These are phyloP conservation scores for Melitaea cinxia DNA, from an alignment of 1,140 invertebrate genomes.

Conservation along the genomic window DNA sequence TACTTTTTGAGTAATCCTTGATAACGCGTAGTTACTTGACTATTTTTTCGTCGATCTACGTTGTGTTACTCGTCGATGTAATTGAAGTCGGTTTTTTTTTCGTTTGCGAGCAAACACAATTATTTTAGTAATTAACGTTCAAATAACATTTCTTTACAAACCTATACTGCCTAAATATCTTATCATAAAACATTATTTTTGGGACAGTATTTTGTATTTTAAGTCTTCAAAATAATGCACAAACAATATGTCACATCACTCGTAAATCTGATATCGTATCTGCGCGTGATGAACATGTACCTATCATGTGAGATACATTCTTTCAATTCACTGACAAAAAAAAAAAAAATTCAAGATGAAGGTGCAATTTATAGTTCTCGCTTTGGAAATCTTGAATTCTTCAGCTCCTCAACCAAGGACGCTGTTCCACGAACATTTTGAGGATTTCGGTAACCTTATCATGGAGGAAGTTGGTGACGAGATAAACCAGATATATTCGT, in stretches of 20 bases:
- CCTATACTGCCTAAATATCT: too few relatives aligned
- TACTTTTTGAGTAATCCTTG: too few relatives aligned
- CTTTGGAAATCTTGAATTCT: constrained; percentile 45
- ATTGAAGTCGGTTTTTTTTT: too few relatives aligned
- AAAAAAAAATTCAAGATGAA: constrained; percentile 50
- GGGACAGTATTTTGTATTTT: too few relatives aligned
- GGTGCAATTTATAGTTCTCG: constrained; percentile 48
- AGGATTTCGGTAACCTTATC: constrained; percentile 64
- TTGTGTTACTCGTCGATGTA: too few relatives aligned
- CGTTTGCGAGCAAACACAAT: too few relatives aligned
- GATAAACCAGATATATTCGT: constrained; percentile 39
- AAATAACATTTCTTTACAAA: too few relatives aligned
- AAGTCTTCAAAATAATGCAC: too few relatives aligned
- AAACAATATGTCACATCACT: neutral
- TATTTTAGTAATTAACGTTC: too few relatives aligned
- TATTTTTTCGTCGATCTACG: too few relatives aligned
- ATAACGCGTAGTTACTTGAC: too few relatives aligned
- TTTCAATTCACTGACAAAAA: neutral
- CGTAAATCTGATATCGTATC: constrained; percentile 7
- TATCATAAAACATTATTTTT: too few relatives aligned
- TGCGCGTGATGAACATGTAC: neutral
- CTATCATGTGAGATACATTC: neutral
- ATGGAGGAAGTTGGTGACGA: constrained; percentile 48
- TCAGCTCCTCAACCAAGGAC: constrained; percentile 64
- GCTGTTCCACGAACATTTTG: constrained; percentile 66